phyloP scores from a whole-genome alignment of 2,797 vertebrate species.

The Manis pentadactyla region DNA sequence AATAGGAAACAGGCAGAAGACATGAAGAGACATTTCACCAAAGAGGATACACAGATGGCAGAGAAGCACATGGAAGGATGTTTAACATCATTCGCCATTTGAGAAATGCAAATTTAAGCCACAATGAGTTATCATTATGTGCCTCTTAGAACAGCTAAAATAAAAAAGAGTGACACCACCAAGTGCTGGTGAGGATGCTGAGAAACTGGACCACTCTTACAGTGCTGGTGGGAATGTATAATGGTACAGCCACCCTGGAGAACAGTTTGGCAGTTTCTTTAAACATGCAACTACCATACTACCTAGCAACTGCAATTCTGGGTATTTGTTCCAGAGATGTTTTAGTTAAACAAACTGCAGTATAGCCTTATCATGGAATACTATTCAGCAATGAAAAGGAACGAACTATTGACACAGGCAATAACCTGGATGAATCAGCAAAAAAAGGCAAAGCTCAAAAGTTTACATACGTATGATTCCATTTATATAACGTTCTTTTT shows the following conservation, averaged over 20 bases:
- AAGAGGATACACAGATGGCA: background rate
- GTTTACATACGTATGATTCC: background rate
- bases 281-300: background rate
- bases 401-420: background rate
- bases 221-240: background rate
- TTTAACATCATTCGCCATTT: background rate
- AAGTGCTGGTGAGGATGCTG: background rate
- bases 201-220: background rate
- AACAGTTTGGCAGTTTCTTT: background rate
- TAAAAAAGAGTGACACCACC: background rate
- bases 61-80: background rate
- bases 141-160: background rate
- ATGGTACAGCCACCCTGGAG: background rate
- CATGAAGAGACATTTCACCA: background rate
- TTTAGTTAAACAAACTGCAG: background rate
- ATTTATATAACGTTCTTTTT: background rate
- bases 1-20: background rate
- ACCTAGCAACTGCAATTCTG: background rate
- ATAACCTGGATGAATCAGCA: background rate
- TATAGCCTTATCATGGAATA: rapidly evolving
- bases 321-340: background rate
- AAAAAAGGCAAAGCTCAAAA: background rate
- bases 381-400: background rate
- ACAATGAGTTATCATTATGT: background rate
- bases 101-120: background rate